Percentiles rank a stretch among this genome's conserved stretches.
Conservation (phyloP, 2,113 vertebrate species). For the Ursus arctos region DNA sequence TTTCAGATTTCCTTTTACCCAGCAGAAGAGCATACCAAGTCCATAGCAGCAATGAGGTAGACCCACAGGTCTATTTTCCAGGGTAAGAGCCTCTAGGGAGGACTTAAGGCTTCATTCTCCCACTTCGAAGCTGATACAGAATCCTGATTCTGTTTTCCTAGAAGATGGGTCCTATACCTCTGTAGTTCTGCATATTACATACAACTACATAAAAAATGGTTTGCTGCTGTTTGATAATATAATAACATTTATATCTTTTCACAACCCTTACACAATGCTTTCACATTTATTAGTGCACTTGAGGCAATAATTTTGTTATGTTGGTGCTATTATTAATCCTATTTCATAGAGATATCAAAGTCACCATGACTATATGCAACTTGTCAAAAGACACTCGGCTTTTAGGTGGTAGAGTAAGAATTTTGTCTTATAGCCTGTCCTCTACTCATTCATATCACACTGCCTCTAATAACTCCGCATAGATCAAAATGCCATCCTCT, state of each 20-base stretch:
- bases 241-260: constrained; percentile 48
- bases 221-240: constrained; percentile 31
- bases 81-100: background rate
- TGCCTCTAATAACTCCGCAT: background rate
- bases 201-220: background rate
- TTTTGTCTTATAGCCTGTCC: background rate
- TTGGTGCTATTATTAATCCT: background rate
- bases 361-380: background rate
- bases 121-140: background rate
- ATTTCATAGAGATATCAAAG: background rate
- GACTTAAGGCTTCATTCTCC: background rate
- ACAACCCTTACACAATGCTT: background rate
- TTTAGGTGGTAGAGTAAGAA: background rate
- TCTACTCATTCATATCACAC: background rate
- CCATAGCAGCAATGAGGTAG: background rate
- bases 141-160: constrained; percentile 51
- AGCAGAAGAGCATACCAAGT: constrained; percentile 1
- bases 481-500: background rate
- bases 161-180: background rate
- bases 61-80: background rate
- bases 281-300: constrained; percentile 17
- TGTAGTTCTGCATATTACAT: background rate
- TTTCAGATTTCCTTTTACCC: constrained; percentile 2
- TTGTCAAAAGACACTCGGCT: constrained; percentile 43
- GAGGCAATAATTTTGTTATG: background rate